Evolutionary conservation across 2,797 vertebrate species (phyloP), one percentile per base, ranked within the genome.

Genomic region (Stomatorhinus walkeri): DNA sequence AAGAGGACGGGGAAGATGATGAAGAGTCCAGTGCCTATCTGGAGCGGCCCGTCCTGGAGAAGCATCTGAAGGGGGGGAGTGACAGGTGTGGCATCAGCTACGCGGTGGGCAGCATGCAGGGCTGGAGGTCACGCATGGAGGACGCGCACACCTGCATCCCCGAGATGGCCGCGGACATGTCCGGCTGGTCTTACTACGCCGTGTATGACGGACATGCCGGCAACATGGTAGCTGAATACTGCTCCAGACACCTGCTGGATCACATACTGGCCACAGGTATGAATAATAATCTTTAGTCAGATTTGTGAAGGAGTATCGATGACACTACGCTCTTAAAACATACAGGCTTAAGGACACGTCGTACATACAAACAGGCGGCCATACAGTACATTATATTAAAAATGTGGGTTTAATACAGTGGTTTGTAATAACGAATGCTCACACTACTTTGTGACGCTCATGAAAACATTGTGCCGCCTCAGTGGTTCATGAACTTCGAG

Each of bases 151-250:
- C 94, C 87, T 95, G 95, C 88, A 91, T 94, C 92, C 94, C 95
- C 0, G 90, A 94, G 59, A 89, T 96, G 89, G 93, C 88, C 0
- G 93, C 94, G 2, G 92, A 93, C n/a, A 92, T 96, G 87, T 87
- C 52, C 0, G 92, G 93, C 85, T 97, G 96, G 96, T 94, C 92
- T 8, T 97, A 96, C 92, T 97, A 94, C 68, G 96, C 95, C 0
- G 95, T 97, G 61, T 96, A 94, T 72, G 96, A 97, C 76, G 95
- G 97, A 89, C 96, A 97, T 46, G 95, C 96, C 0, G 96, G 97
- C 36, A 92, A 87, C 90, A 95, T 91, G 0, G 96, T 96, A 72
- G 95, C 96, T 1, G 94, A 95, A 88, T 96, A 96, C 89, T 96
- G 96, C 89, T 95, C 96, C 56, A 92, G 76, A 88, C 93, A 96